phyloP scores from a whole-genome alignment of 2,797 vertebrate species.

The Peromyscus eremicus region DNA sequence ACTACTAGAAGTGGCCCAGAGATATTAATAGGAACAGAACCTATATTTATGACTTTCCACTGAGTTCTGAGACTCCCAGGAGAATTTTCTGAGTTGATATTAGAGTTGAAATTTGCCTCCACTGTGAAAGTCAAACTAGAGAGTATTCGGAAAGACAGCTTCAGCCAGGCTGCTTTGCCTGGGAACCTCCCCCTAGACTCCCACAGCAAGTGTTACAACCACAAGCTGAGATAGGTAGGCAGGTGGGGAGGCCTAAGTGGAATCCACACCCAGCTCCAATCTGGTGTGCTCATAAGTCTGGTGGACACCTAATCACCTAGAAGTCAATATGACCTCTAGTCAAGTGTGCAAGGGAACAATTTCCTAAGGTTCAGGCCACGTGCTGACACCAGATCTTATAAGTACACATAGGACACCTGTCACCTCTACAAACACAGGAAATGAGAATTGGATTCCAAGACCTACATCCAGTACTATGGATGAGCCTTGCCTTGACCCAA shows the following conservation, averaged over 20 bases:
- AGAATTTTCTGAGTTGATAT: constrained; percentile 2
- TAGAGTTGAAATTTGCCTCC: constrained; percentile 3
- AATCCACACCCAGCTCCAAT: too few relatives aligned
- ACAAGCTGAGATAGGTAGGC: too few relatives aligned
- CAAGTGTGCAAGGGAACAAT: not conserved
- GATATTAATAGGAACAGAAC: constrained; percentile 7
- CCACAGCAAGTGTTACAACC: not conserved
- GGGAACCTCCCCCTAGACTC: not conserved
- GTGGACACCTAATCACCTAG: not conserved
- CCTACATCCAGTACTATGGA: not conserved
- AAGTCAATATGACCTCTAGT: not conserved
- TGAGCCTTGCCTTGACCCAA: not conserved
- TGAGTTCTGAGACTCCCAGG: not conserved
- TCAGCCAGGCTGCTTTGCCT: not conserved
- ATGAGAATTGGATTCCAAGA: not conserved
- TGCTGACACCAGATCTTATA: not conserved
- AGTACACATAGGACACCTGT: not conserved
- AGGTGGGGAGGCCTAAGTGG: not conserved
- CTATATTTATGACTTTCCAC: not conserved
- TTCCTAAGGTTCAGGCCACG: not conserved
- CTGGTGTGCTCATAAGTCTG: not conserved
- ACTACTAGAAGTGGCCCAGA: not conserved
- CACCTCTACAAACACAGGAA: not conserved
- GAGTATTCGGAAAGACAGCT: not conserved
- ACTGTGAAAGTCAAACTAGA: constrained; percentile 31